phyloP scores from a whole-genome alignment of 2,113 vertebrate species.

The Fulmarus glacialis region DNA sequence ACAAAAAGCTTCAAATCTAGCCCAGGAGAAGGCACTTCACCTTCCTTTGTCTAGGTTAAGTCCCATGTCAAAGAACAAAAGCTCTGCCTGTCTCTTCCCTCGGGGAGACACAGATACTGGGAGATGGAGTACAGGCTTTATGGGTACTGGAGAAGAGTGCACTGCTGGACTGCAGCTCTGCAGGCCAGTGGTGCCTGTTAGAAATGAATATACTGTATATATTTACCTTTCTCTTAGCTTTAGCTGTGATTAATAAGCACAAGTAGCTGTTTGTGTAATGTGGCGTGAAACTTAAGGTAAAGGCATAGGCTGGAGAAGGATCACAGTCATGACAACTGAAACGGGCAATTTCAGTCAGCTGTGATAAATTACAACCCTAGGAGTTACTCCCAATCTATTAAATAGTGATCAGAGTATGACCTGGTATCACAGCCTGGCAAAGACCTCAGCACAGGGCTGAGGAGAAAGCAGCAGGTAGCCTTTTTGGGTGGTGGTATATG shows the following conservation, averaged over 20 bases:
- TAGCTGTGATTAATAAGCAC: background rate
- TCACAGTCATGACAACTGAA: background rate
- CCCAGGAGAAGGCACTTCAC: background rate
- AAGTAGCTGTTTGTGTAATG: background rate
- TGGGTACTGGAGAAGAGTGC: background rate
- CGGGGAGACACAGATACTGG: background rate
- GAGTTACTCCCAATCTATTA: background rate
- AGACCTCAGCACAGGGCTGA: background rate
- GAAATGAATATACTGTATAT: background rate
- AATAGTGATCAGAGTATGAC: background rate
- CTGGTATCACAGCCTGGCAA: background rate
- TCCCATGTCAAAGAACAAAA: background rate
- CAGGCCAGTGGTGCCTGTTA: background rate
- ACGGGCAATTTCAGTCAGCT: background rate
- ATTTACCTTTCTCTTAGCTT: background rate
- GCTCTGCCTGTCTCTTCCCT: background rate
- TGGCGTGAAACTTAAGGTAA: background rate
- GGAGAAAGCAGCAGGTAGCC: background rate
- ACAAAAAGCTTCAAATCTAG: background rate
- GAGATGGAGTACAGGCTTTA: background rate
- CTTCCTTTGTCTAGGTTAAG: background rate
- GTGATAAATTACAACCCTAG: background rate
- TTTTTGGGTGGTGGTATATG: background rate
- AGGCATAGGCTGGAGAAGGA: background rate
- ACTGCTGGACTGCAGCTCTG: background rate